Evolutionary conservation across 2,113 vertebrate species (phyloP).

Genomic region (Phaethon lepturus): DNA sequence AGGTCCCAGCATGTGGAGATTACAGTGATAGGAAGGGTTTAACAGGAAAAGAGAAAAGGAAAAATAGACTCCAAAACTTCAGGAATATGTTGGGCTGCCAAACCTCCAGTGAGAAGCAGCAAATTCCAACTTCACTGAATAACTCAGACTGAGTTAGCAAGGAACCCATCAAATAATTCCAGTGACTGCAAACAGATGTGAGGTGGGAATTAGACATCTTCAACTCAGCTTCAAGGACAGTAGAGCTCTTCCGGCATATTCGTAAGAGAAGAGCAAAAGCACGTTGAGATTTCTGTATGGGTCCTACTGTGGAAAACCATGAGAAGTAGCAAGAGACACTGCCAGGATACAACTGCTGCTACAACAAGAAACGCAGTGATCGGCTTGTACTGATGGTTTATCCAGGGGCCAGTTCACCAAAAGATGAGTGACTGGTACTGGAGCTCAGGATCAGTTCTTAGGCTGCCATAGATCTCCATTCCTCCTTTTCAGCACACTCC

Average conservation of each 20-base stretch:
- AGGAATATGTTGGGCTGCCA: neutral
- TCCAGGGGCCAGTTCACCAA: neutral
- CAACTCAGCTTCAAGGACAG: neutral
- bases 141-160: neutral
- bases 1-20: neutral
- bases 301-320: rapidly evolving
- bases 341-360: neutral
- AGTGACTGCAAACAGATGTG: neutral
- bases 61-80: neutral
- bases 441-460: neutral
- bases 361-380: neutral
- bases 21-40: neutral
- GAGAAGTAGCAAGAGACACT: neutral
- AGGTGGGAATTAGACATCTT: neutral
- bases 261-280: neutral
- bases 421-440: neutral
- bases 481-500: neutral
- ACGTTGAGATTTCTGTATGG: neutral
- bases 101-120: neutral
- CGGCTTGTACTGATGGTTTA: neutral
- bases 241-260: neutral
- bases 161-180: neutral
- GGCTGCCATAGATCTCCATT: neutral
- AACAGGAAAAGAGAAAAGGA: neutral
- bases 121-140: neutral